Conservation (phyloP, 2,113 vertebrate species). For the Apteryx owenii region DNA sequence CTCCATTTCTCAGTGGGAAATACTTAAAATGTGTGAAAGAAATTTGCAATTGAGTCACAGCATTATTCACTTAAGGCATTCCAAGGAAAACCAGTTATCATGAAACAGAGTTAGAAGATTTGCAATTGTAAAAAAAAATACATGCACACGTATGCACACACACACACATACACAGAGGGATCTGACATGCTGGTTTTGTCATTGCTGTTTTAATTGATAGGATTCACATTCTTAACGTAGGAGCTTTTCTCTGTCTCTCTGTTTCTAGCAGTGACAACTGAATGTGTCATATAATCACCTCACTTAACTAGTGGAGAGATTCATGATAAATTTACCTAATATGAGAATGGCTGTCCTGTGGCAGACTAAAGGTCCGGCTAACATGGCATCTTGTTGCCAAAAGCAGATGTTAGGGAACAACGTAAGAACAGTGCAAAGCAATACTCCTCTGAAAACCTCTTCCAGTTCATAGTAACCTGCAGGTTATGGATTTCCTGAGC, state of each 20-base stretch:
- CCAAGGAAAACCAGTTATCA: not conserved
- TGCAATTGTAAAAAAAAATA: not conserved
- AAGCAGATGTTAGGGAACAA: not conserved
- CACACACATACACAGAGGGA: fast-evolving
- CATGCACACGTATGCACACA: not conserved
- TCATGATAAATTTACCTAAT: fast-evolving
- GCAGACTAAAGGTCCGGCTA: not conserved
- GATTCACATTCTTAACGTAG: not conserved
- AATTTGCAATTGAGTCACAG: fast-evolving
- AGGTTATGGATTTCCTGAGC: not conserved
- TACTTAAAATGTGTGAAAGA: not conserved
- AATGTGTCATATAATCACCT: not conserved
- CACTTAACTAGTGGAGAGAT: not conserved
- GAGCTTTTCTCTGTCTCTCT: not conserved
- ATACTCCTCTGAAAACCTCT: not conserved
- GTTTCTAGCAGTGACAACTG: not conserved
- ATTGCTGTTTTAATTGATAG: not conserved
- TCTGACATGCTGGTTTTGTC: not conserved
- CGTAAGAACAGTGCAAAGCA: not conserved
- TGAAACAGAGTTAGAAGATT: not conserved
- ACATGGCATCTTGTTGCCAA: not conserved
- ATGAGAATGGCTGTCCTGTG: not conserved
- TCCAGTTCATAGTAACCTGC: not conserved
- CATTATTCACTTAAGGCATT: not conserved
- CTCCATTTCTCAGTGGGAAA: not conserved